Conservation (phyloP, 2,113 vertebrate species). For the Plecturocebus donacophilus region DNA sequence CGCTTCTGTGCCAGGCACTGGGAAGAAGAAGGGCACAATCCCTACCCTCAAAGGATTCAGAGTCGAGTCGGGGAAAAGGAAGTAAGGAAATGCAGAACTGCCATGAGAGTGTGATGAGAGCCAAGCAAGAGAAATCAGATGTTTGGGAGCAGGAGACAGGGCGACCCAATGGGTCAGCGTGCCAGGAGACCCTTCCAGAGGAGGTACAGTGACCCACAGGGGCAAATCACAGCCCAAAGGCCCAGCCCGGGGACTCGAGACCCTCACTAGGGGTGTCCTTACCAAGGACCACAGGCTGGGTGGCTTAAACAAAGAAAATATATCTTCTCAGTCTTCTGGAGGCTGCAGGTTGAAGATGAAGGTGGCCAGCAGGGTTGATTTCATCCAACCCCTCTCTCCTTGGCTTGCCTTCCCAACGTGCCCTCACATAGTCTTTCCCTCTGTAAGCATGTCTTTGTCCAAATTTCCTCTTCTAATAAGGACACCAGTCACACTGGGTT, state of each 20-base stretch:
- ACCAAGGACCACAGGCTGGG: not conserved
- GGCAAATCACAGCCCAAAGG: not conserved
- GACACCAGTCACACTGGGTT: not conserved
- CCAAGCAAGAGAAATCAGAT: not conserved
- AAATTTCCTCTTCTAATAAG: not conserved
- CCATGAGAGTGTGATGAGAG: too few relatives aligned
- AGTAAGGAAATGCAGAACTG: not conserved
- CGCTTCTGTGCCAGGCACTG: not conserved
- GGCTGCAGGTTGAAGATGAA: not conserved
- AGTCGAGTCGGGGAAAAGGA: not conserved
- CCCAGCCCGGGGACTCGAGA: not conserved
- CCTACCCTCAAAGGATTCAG: not conserved
- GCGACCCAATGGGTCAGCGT: not conserved
- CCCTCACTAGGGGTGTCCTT: not conserved
- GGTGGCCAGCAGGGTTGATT: not conserved
- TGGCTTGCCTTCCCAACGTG: not conserved
- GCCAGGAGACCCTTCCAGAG: not conserved
- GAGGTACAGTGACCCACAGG: too few relatives aligned
- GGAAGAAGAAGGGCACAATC: not conserved
- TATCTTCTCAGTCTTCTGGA: not conserved
- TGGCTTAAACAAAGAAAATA: not conserved
- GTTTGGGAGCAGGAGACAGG: not conserved
- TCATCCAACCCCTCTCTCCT: not conserved
- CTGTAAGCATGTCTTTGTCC: not conserved
- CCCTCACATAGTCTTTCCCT: not conserved